phyloP scores from a whole-genome alignment of 2,113 vertebrate species.

The Epinephelus lanceolatus region DNA sequence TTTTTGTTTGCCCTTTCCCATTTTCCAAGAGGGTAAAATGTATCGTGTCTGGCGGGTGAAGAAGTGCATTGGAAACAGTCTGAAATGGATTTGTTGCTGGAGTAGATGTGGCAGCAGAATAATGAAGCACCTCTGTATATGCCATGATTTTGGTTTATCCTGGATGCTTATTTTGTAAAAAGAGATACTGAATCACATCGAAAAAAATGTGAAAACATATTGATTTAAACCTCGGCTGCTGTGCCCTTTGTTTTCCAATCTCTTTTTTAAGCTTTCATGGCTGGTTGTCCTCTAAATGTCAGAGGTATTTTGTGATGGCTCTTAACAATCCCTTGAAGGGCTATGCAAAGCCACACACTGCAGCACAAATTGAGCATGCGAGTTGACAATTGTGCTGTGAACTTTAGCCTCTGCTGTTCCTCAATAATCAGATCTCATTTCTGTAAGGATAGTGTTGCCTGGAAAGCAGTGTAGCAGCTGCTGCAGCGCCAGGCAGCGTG shows the following conservation, averaged over 20 bases:
- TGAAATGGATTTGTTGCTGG: constrained; percentile 48
- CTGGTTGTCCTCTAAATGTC: constrained; percentile 77
- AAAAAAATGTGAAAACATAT: constrained; percentile 40
- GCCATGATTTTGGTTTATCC: constrained; percentile 38
- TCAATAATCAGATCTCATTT: constrained; percentile 73
- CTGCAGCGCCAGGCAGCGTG: constrained; percentile 31
- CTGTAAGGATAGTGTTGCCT: constrained; percentile 44
- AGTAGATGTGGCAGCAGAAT: constrained; percentile 50
- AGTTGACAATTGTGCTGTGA: constrained; percentile 67
- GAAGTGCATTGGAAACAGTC: constrained; percentile 40
- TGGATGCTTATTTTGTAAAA: constrained; percentile 37
- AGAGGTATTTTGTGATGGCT: constrained; percentile 68
- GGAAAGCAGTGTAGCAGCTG: constrained; percentile 67
- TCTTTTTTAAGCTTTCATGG: constrained; percentile 49
- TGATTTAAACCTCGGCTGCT: constrained; percentile 40
- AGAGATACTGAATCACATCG: constrained; percentile 29
- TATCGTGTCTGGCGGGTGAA: constrained; percentile 61
- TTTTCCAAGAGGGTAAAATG: constrained; percentile 56
- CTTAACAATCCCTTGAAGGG: constrained; percentile 63
- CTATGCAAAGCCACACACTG: constrained; percentile 46
- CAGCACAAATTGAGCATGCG: constrained; percentile 64
- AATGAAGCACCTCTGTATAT: constrained; percentile 19
- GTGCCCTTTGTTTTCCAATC: constrained; percentile 48
- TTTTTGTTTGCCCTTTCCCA: constrained; percentile 73
- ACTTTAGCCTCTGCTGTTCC: constrained; percentile 62